Evolutionary conservation across 2,888 invertebrate genomes (phyloP).

Genomic region (Taenaris catops): DNA sequence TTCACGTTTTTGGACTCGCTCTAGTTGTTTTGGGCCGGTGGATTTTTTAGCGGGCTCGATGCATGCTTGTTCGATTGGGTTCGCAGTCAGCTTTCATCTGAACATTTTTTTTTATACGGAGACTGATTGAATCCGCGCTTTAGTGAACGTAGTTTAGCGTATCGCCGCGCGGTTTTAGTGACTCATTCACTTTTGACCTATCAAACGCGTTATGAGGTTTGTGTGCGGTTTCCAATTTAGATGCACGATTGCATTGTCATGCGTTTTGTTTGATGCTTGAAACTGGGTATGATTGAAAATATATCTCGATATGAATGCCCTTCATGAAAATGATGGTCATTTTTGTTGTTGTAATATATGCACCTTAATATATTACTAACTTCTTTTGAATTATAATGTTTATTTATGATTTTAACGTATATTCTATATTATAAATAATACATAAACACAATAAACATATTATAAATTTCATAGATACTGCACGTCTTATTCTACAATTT

Average conservation of each 20-base stretch:
- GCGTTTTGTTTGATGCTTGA: neutral
- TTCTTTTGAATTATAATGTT: no score
- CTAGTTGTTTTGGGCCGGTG: constrained; percentile 75
- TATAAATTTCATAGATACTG: no score
- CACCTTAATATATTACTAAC: no score
- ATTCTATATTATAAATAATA: no score
- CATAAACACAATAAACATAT: no score
- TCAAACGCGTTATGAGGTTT: constrained; percentile 41
- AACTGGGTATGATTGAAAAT: no score
- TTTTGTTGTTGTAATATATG: no score
- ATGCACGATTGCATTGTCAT: constrained; percentile 19
- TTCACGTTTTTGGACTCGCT: constrained; percentile 50
- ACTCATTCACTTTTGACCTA: constrained; percentile 63
- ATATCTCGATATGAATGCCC: no score
- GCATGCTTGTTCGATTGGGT: constrained; percentile 69
- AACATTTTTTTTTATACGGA: constrained; percentile 54
- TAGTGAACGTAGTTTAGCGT: constrained; percentile 71
- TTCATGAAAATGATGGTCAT: no score
- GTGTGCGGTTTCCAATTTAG: constrained; percentile 40
- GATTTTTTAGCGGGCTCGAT: constrained; percentile 61
- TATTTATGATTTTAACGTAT: no score
- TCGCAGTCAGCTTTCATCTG: constrained; percentile 52
- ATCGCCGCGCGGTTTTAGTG: constrained; percentile 53
- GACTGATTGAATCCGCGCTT: constrained; percentile 75
- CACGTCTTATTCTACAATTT: no score